Base-by-base conservation (phyloP, 2,797 vertebrate species). In the Ctenopoma kingsleyae region DNA sequence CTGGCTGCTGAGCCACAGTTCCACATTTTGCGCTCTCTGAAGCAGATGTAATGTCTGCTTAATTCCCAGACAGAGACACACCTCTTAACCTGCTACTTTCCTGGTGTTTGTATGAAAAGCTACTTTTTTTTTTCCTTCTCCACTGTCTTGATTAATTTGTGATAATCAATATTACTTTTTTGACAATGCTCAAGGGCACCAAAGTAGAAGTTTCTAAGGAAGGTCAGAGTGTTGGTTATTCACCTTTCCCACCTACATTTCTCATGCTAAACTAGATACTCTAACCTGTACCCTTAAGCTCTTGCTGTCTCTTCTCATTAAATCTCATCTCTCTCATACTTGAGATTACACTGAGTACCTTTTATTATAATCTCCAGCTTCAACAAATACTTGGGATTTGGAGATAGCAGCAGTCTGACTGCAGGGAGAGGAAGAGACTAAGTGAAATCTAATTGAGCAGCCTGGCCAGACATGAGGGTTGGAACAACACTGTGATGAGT, bases 371-470 rank as follows among this genome's bases (percentile, higher is more conserved):
- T 87, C 79, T 80, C 77, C 70, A 48, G 54, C 84, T 78, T 65
- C 70, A 67, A 88, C 78, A 66, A 91, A 88, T 76, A 82, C 82
- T 85, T 54, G 19, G 73, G 78, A 84, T 83, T 67, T 72, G 63
- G 80, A 91, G 92, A 93, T 94, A 92, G 88, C 88, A 67, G 83
- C 75, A 83, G 82, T 85, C 80, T 60, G 81, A 80, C 83, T 79
- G 77, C 65, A 52, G 85, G 81, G 66, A 87, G 81, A 92, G 90
- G 91, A 91, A 92, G 92, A 93, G 91, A 84, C 92, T 91, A 90
- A 91, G 91, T 93, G 89, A 90, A 93, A 92, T 93, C 88, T 93
- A 93, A 94, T 94, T 94, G 93, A 91, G 90, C 87, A 70, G 88
- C 89, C 85, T 90, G 89, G 89, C 89, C 89, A 93, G 92, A 92